Percentiles rank a stretch among this genome's conserved stretches.
These are phyloP conservation scores for Gymnoscelis rufifasciata DNA, from an alignment of 2,888 invertebrate genomes.

Conservation along the genomic window DNA sequence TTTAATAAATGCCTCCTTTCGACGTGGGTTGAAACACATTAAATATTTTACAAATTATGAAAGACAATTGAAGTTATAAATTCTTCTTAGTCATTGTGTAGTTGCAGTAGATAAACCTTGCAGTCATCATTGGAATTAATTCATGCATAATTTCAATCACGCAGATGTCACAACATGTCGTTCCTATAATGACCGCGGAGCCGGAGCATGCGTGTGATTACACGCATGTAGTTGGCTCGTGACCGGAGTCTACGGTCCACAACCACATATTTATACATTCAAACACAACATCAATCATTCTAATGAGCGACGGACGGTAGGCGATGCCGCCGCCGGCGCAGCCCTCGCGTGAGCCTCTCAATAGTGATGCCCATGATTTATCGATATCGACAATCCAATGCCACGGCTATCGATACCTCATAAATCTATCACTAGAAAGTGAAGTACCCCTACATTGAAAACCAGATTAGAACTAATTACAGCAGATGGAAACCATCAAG, in stretches of 20 bases:
- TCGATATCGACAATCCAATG: conserved; percentile 32
- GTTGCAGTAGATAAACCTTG: too few species aligned
- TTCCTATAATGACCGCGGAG: conserved; percentile 17
- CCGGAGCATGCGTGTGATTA: conserved; percentile 37
- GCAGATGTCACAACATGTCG: conserved; percentile 1
- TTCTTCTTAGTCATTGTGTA: too few species aligned
- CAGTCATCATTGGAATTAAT: not conserved
- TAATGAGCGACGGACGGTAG: conserved; percentile 63
- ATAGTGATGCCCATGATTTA: conserved; percentile 50
- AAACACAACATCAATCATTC: conserved; percentile 75
- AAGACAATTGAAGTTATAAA: too few species aligned
- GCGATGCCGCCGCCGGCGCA: conserved; percentile 41
- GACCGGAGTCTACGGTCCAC: conserved; percentile 46
- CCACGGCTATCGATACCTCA: conserved; percentile 32
- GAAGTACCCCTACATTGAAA: conserved; percentile 25
- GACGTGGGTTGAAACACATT: too few species aligned
- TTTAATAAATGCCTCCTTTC: too few species aligned
- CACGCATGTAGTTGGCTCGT: conserved; percentile 51
- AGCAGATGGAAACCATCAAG: conserved; percentile 24
- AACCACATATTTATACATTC: conserved; percentile 67
- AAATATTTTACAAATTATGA: too few species aligned
- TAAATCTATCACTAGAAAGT: conserved; percentile 32
- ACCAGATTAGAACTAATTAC: conserved; percentile 30
- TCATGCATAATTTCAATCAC: conserved; percentile 7
- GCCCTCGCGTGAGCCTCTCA: conserved; percentile 43